Conservation (phyloP, 1,140 invertebrate species). For the Atta texana region DNA sequence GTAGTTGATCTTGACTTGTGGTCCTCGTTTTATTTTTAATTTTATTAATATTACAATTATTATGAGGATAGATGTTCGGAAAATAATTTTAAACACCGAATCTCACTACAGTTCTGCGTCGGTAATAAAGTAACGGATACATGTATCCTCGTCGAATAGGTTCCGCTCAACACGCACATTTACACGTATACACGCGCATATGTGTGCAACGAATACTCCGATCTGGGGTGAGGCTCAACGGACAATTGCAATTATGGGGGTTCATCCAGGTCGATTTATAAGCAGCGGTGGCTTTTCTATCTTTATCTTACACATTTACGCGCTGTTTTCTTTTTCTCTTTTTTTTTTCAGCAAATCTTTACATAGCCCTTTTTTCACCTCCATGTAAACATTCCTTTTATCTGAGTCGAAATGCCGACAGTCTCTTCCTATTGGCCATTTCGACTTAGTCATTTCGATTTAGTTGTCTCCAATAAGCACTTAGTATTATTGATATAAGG, state of each 20-base stretch:
- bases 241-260: constrained; percentile 76
- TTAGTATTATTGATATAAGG: too few relatives aligned
- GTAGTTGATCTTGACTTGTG: too few relatives aligned
- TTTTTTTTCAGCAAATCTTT: constrained; percentile 10
- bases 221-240: constrained; percentile 72
- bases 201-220: constrained; percentile 51
- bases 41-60: neutral
- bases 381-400: neutral
- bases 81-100: neutral
- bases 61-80: neutral
- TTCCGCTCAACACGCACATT: constrained; percentile 44
- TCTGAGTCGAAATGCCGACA: too few relatives aligned
- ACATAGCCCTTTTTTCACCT: constrained; percentile 21
- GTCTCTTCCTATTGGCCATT: too few relatives aligned
- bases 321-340: neutral
- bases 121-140: constrained; percentile 74
- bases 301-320: constrained; percentile 60
- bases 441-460: too few relatives aligned
- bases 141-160: constrained; percentile 68
- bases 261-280: constrained; percentile 75
- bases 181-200: neutral
- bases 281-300: constrained; percentile 56
- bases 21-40: too few relatives aligned
- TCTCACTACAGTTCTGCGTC: constrained; percentile 63
- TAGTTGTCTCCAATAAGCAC: too few relatives aligned